Evolutionary conservation across 2,888 invertebrate genomes (phyloP).

Genomic region (Agrochola litura): DNA sequence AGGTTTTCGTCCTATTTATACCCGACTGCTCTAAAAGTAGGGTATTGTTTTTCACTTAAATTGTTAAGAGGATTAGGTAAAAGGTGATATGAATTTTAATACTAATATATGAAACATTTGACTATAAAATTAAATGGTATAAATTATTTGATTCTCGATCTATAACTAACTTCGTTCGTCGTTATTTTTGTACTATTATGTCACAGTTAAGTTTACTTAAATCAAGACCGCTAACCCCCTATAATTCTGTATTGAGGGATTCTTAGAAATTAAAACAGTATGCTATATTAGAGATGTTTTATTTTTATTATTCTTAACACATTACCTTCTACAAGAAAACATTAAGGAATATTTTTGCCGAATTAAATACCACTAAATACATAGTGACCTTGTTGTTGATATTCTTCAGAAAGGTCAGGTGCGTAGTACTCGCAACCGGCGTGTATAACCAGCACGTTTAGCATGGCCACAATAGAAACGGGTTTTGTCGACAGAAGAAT

Average conservation of each 20-base stretch:
- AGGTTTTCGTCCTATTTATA: constrained; percentile 59
- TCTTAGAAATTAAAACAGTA: constrained; percentile 91
- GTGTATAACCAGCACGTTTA: no score
- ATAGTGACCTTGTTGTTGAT: no score
- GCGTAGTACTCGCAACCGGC: no score
- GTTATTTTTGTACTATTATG: constrained; percentile 89
- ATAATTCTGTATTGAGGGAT: constrained; percentile 90
- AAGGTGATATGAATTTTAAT: constrained; percentile 55
- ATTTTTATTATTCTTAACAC: constrained; percentile 72
- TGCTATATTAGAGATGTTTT: constrained; percentile 87
- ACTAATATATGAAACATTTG: constrained; percentile 67
- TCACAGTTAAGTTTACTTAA: constrained; percentile 88
- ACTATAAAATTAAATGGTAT: constrained; percentile 61
- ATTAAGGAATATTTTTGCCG: neutral
- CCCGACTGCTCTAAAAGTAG: constrained; percentile 14
- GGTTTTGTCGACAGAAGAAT: no score
- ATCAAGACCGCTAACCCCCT: constrained; percentile 89
- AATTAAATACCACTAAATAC: neutral
- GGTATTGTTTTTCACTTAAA: constrained; percentile 63
- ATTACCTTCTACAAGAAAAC: neutral
- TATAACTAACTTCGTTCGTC: constrained; percentile 74
- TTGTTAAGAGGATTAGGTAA: constrained; percentile 66
- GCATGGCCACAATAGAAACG: no score
- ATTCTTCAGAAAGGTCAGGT: no score
- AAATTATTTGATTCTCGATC: constrained; percentile 73